phyloP scores from a whole-genome alignment of 2,888 invertebrate species.

The Chouioia cunea region DNA sequence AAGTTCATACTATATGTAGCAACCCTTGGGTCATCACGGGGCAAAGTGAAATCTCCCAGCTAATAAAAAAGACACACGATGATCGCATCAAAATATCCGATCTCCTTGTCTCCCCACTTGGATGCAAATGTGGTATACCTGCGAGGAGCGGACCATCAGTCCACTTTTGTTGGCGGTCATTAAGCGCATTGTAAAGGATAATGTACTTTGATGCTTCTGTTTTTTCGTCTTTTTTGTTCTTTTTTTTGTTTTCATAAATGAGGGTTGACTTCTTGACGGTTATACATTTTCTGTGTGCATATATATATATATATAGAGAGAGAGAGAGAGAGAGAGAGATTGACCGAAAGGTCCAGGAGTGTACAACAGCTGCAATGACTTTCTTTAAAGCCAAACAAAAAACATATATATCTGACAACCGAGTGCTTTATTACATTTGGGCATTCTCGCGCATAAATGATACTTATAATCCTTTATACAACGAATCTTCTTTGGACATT shows the following conservation, averaged over 20 bases:
- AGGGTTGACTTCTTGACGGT: slow-evolving; percentile 34
- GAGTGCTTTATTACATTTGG: too few species aligned
- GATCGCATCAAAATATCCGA: slow-evolving; percentile 15
- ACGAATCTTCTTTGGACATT: too few species aligned
- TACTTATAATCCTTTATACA: too few species aligned
- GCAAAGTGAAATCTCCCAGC: too few species aligned
- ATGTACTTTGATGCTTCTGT: too few species aligned
- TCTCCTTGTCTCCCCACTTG: neutral
- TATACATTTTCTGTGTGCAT: neutral
- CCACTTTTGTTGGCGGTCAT: slow-evolving; percentile 24
- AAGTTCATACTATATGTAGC: too few species aligned
- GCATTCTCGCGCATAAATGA: too few species aligned
- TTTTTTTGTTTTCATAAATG: neutral
- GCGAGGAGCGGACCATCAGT: slow-evolving; percentile 2
- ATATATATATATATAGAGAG: neutral
- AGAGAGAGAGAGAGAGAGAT: neutral
- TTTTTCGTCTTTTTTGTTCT: neutral
- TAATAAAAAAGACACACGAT: neutral
- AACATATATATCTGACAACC: too few species aligned
- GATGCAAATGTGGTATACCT: slow-evolving; percentile 15
- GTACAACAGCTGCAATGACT: too few species aligned
- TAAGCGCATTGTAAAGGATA: neutral
- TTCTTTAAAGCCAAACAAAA: too few species aligned
- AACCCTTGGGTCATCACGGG: too few species aligned
- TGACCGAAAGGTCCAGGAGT: neutral